phyloP scores from a whole-genome alignment of 2,113 vertebrate species.

The Chloropsis cyanopogon region DNA sequence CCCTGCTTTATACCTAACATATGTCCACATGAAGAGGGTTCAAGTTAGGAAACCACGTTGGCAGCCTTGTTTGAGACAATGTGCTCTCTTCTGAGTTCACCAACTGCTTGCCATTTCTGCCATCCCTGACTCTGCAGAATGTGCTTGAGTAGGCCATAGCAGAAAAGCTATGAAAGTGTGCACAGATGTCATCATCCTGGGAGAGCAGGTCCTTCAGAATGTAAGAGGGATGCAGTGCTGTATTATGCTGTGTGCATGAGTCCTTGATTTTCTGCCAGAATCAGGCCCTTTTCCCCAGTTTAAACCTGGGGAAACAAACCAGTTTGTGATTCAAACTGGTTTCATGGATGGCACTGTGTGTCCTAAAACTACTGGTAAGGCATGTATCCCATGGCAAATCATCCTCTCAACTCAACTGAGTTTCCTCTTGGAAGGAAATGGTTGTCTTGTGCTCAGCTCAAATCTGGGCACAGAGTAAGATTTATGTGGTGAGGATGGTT shows the following conservation, averaged over 20 bases:
- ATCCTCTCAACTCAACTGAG: not conserved
- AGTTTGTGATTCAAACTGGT: no score
- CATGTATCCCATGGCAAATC: not conserved
- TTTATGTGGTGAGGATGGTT: fast-evolving
- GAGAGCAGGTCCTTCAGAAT: not conserved
- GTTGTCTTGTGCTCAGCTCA: not conserved
- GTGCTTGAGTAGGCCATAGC: not conserved
- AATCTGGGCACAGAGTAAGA: not conserved
- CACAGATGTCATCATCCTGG: not conserved
- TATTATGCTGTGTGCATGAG: not conserved
- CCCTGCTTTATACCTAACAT: not conserved
- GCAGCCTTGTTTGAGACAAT: not conserved
- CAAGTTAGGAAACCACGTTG: not conserved
- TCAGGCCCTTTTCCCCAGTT: not conserved
- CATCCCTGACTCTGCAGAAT: not conserved
- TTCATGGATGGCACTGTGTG: not conserved
- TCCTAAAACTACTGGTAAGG: not conserved
- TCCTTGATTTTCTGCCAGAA: not conserved
- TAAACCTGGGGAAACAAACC: no score
- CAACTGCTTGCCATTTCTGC: not conserved
- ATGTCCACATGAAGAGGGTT: not conserved
- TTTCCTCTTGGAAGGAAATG: not conserved
- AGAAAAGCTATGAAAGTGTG: not conserved
- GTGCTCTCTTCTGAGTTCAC: not conserved
- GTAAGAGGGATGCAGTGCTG: no score